A percentile compares a stretch with the other conserved stretches of the same genome.
Conservation (phyloP, 2,113 vertebrate species). For the Callochromis pleurospilus region DNA sequence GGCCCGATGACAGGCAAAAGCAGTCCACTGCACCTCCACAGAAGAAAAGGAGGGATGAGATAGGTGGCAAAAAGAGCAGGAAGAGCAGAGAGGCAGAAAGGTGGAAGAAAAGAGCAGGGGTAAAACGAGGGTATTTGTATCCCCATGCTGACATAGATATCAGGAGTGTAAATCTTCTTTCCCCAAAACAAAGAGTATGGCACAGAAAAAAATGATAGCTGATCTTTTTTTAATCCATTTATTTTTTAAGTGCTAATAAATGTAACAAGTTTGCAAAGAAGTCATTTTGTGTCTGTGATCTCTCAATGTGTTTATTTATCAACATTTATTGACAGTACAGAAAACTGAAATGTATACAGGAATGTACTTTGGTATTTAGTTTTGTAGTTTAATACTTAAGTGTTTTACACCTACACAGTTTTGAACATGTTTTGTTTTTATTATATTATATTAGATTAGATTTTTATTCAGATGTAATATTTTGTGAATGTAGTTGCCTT, state of each 20-base stretch:
- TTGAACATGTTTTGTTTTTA: not conserved
- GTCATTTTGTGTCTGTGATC: not conserved
- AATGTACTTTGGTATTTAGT: not conserved
- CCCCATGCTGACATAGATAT: not conserved
- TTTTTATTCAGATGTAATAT: not conserved
- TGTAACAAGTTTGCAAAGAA: not conserved
- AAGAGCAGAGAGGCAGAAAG: slow-evolving; percentile 36
- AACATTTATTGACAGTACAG: not conserved
- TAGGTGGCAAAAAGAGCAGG: not conserved
- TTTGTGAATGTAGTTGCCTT: not conserved
- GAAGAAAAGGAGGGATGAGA: slow-evolving; percentile 9
- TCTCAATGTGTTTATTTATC: not conserved
- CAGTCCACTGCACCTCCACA: not conserved
- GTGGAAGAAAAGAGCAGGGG: slow-evolving; percentile 39
- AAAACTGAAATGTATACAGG: not conserved
- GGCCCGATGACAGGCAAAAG: not conserved
- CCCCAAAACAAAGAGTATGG: slow-evolving; percentile 43
- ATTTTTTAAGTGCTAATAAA: not conserved
- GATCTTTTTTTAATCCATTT: not conserved
- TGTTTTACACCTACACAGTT: not conserved
- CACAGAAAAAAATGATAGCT: slow-evolving; percentile 25
- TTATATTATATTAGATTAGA: fast-evolving
- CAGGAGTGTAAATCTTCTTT: slow-evolving; percentile 17
- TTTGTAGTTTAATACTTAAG: not conserved
- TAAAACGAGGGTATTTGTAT: slow-evolving; percentile 33